phyloP scores from a whole-genome alignment of 2,888 invertebrate species.

The Watsonalla binaria region DNA sequence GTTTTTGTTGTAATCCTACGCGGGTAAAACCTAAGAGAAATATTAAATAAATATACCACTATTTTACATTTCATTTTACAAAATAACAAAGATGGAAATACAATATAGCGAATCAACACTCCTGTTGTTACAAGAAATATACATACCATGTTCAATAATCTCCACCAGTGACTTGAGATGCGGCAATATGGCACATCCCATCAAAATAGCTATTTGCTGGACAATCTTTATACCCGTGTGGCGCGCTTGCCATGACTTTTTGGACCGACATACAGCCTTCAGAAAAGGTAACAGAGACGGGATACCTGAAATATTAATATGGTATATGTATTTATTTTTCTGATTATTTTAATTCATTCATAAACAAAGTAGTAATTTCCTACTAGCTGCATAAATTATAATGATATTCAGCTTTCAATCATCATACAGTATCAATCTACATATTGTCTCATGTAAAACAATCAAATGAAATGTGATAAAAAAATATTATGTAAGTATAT shows the following conservation, averaged over 20 bases:
- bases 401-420: too few relatives aligned
- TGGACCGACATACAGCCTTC: conserved; percentile 99
- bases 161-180: conserved; percentile 98
- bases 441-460: too few relatives aligned
- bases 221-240: conserved; percentile 99
- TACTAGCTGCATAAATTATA: too few relatives aligned
- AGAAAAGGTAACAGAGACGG: conserved; percentile 98
- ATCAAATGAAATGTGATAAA: too few relatives aligned
- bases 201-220: conserved; percentile 99
- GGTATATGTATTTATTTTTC: not conserved
- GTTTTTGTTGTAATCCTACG: not conserved
- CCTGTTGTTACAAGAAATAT: not conserved
- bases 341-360: too few relatives aligned
- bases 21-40: too few relatives aligned
- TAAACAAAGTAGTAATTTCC: too few relatives aligned
- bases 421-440: too few relatives aligned
- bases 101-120: too few relatives aligned
- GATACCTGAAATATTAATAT: conserved; percentile 74
- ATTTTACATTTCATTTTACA: not conserved
- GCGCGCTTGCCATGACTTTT: conserved; percentile 99
- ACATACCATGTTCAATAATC: conserved; percentile 97
- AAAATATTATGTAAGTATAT: too few relatives aligned
- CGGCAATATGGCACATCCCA: conserved; percentile 99
- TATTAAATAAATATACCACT: too few relatives aligned
- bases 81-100: too few relatives aligned